Conservation (phyloP, 1,140 invertebrate species). For the Zaprionus capensis region DNA sequence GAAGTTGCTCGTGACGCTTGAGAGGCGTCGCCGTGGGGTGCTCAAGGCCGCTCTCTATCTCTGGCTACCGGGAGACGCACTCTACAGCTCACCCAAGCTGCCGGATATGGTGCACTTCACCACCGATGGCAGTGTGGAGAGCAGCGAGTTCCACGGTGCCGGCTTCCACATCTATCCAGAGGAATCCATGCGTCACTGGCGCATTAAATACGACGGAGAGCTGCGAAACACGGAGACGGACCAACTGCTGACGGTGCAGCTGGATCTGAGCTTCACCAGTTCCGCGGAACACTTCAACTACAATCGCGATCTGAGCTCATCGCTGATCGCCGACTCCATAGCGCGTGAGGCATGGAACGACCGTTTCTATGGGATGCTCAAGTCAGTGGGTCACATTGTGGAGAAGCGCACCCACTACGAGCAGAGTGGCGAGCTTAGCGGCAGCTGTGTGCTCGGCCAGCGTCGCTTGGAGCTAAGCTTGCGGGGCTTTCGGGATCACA, state of each 20-base stretch:
- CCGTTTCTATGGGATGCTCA: constrained; percentile 65
- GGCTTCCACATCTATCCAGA: constrained; percentile 73
- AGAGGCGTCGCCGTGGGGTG: constrained; percentile 64
- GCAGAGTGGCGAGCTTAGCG: constrained; percentile 58
- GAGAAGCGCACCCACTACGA: constrained; percentile 76
- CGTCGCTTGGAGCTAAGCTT: constrained; percentile 5
- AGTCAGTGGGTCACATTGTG: constrained; percentile 61
- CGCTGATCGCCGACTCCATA: constrained; percentile 76
- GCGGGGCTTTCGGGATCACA: constrained; percentile 70
- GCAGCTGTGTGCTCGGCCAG: constrained; percentile 38
- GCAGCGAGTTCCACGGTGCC: constrained; percentile 65
- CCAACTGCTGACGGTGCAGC: constrained; percentile 40
- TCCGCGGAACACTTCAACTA: constrained; percentile 66
- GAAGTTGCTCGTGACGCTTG: constrained; percentile 71
- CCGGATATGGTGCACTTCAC: constrained; percentile 80
- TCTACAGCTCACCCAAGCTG: constrained; percentile 60
- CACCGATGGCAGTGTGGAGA: constrained; percentile 63
- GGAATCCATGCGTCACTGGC: constrained; percentile 70
- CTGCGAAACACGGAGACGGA: constrained; percentile 11
- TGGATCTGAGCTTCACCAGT: constrained; percentile 64
- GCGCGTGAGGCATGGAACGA: constrained; percentile 80
- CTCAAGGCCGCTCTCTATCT: constrained; percentile 72
- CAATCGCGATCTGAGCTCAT: constrained; percentile 72
- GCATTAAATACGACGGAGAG: constrained; percentile 59
- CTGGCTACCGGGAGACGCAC: constrained; percentile 57